Conservation (phyloP, 2,113 vertebrate genomes). For the Nicator chloris region DNA sequence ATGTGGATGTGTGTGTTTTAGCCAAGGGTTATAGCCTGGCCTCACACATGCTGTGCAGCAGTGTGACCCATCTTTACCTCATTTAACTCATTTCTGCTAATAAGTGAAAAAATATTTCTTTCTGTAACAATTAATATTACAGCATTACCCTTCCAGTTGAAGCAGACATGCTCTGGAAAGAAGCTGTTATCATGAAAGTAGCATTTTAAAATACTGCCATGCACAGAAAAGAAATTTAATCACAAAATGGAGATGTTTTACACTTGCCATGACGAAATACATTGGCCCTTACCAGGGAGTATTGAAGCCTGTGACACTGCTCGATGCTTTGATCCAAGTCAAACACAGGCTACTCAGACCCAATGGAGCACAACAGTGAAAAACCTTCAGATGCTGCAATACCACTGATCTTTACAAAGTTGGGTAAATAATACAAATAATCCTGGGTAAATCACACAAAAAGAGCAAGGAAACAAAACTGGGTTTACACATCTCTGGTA, state of each 20-base stretch:
- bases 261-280: not conserved
- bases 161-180: not conserved
- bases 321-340: not conserved
- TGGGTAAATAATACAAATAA: not conserved
- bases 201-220: not conserved
- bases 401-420: not conserved
- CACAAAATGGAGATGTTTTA: not conserved
- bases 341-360: not conserved
- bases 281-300: not conserved
- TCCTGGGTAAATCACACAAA: not conserved
- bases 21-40: not conserved
- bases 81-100: not conserved
- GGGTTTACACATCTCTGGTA: not conserved
- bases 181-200: not conserved
- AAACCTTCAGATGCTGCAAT: not conserved
- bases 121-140: not conserved
- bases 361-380: not conserved
- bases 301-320: not conserved
- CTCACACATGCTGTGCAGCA: rapidly evolving
- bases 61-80: not conserved
- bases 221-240: not conserved
- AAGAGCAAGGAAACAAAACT: not conserved
- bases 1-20: not conserved
- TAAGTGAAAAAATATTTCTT: not conserved
- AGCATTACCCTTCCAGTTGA: not conserved